Conservation (phyloP, 1,140 invertebrate species). For the Rhagoletis zephyria region DNA sequence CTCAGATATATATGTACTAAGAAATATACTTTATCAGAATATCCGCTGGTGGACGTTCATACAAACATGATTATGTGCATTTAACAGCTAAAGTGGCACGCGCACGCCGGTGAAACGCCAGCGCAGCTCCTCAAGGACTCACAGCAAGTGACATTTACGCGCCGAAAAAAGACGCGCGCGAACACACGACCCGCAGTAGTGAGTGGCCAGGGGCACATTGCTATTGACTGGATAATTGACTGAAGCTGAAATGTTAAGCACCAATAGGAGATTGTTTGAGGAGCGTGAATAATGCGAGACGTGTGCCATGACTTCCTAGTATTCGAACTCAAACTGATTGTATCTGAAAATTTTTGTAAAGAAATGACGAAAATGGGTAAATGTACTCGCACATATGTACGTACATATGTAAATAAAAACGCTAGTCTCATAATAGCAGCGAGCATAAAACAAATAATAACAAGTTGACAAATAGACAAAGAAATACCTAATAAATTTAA, state of each 20-base stretch:
- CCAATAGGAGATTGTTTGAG: neutral
- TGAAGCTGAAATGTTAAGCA: neutral
- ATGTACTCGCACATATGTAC: neutral
- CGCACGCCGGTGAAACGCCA: conserved; percentile 14
- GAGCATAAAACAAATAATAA: conserved; percentile 4
- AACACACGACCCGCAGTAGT: neutral
- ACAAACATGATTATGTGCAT: neutral
- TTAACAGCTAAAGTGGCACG: conserved; percentile 5
- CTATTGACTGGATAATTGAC: conserved; percentile 36
- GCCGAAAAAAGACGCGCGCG: neutral
- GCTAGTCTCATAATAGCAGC: neutral
- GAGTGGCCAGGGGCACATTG: conserved; percentile 28
- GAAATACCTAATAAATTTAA: conserved; percentile 45
- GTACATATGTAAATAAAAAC: conserved; percentile 16
- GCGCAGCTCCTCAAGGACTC: conserved; percentile 10
- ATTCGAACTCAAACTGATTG: conserved; percentile 43
- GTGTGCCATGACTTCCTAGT: conserved; percentile 44
- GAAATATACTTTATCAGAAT: neutral
- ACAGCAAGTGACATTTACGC: conserved; percentile 34
- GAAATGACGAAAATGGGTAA: neutral
- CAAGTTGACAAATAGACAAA: conserved; percentile 44
- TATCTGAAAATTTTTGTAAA: neutral
- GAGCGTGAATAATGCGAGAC: conserved; percentile 28
- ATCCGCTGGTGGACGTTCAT: neutral
- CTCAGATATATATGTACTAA: neutral